These are phyloP conservation scores for Myodes glareolus DNA, from an alignment of 2,113 vertebrate genomes.

Conservation along the genomic window DNA sequence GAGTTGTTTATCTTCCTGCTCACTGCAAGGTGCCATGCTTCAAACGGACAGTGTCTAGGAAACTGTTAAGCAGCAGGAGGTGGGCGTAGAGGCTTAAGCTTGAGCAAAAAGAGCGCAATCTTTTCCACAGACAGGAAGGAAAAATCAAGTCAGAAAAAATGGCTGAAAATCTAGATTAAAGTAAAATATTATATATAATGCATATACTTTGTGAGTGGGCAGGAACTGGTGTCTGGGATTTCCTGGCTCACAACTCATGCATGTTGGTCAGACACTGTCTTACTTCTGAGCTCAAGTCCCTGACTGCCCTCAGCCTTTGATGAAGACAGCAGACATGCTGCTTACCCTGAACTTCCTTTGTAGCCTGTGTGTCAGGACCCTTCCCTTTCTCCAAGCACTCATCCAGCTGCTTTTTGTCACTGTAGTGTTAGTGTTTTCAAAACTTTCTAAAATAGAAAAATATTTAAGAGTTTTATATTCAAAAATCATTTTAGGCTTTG, in stretches of 20 bases:
- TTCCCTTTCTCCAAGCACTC: not conserved
- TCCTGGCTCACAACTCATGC: not conserved
- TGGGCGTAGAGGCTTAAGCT: not conserved
- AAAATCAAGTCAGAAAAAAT: not conserved
- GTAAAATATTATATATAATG: not conserved
- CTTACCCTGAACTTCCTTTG: not conserved
- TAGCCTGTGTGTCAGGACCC: not conserved
- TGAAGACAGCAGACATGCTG: not conserved
- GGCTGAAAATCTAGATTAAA: not conserved
- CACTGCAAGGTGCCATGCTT: not conserved
- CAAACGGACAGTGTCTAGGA: not conserved
- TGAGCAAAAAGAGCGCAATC: constrained; percentile 17
- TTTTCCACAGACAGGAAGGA: not conserved
- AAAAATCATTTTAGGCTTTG: constrained; percentile 32
- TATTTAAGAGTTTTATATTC: not conserved
- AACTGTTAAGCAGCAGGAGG: not conserved
- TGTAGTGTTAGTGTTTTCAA: constrained; percentile 41
- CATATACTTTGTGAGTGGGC: not conserved
- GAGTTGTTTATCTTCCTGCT: not conserved
- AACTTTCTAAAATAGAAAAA: constrained; percentile 26
- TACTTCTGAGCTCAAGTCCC: not conserved
- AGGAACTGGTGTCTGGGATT: not conserved
- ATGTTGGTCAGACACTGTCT: not conserved
- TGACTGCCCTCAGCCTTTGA: not conserved
- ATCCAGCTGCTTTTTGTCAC: not conserved